A percentile compares a stretch with the other conserved stretches of the same genome.
These are phyloP conservation scores for Myiozetetes cayanensis DNA, from an alignment of 2,113 vertebrate genomes.

Conservation along the genomic window DNA sequence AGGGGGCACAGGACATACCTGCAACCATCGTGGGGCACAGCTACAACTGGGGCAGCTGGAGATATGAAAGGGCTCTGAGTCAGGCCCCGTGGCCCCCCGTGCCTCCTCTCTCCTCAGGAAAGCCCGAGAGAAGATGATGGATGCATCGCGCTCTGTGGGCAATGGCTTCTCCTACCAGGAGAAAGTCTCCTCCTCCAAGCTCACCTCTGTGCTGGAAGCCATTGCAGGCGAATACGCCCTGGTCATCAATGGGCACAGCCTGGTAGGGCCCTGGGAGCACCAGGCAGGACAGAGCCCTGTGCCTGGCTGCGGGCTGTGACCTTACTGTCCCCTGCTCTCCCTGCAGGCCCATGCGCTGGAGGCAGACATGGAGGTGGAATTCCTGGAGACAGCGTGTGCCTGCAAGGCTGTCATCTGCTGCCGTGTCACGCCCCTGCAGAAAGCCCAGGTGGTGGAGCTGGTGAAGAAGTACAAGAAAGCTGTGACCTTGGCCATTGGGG, in stretches of 20 bases:
- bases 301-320: rapidly evolving
- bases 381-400: slow-evolving; percentile 87
- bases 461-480: slow-evolving; percentile 94
- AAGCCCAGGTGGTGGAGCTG: slow-evolving; percentile 94
- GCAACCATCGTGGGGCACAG: background rate
- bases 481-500: slow-evolving; percentile 91
- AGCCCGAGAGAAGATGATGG: slow-evolving; percentile 86
- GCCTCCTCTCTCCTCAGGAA: slow-evolving; percentile 66
- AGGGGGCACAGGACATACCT: rapidly evolving
- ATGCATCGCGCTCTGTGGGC: slow-evolving; percentile 60
- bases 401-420: slow-evolving; percentile 95
- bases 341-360: slow-evolving; percentile 89
- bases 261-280: slow-evolving; percentile 74
- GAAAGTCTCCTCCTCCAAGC: slow-evolving; percentile 61
- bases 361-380: slow-evolving; percentile 93
- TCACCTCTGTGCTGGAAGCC: slow-evolving; percentile 82
- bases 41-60: rapidly evolving
- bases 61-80: background rate
- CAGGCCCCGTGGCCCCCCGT: rapidly evolving
- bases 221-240: slow-evolving; percentile 89
- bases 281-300: background rate
- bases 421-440: slow-evolving; percentile 92
- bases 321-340: background rate
- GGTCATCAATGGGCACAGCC: slow-evolving; percentile 90
- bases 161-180: slow-evolving; percentile 78